These are phyloP conservation scores for Creontiades dilutus DNA, from an alignment of 2,888 invertebrate genomes.

Conservation along the genomic window DNA sequence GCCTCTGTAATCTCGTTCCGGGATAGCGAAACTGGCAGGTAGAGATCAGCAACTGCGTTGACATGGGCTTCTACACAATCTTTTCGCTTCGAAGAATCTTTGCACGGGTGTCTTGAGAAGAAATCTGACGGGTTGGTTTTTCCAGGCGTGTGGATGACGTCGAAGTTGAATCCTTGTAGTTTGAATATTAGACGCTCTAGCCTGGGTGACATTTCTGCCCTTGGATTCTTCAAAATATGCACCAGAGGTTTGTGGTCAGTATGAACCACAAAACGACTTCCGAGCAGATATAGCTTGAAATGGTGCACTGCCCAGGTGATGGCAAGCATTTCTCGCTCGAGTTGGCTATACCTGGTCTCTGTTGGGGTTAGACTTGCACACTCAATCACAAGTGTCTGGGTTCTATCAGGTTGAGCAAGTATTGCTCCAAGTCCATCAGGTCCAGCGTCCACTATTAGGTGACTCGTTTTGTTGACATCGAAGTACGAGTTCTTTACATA, in stretches of 20 bases:
- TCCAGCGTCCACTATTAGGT: background rate
- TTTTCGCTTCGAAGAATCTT: background rate
- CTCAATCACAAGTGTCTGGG: background rate
- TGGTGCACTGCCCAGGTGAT: background rate
- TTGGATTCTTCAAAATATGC: background rate
- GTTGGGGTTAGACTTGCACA: background rate
- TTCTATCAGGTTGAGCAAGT: background rate
- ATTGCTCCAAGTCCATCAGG: no score
- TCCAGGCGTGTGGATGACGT: background rate
- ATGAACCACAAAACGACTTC: background rate
- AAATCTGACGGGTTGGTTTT: background rate
- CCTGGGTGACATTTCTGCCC: conserved; percentile 45
- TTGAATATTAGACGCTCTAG: conserved; percentile 20
- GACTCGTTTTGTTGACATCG: background rate
- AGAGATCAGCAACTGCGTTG: background rate
- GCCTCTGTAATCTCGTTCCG: background rate
- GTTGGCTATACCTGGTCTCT: background rate
- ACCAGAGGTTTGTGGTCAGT: conserved; percentile 20
- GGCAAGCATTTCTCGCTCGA: background rate
- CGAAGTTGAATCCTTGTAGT: conserved; percentile 10
- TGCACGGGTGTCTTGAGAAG: background rate
- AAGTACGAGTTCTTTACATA: background rate
- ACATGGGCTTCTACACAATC: background rate
- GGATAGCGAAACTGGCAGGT: background rate
- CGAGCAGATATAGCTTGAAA: background rate